Evolutionary conservation across 2,113 vertebrate species (phyloP).

Genomic region (Sterrhoptilus dennistouni): DNA sequence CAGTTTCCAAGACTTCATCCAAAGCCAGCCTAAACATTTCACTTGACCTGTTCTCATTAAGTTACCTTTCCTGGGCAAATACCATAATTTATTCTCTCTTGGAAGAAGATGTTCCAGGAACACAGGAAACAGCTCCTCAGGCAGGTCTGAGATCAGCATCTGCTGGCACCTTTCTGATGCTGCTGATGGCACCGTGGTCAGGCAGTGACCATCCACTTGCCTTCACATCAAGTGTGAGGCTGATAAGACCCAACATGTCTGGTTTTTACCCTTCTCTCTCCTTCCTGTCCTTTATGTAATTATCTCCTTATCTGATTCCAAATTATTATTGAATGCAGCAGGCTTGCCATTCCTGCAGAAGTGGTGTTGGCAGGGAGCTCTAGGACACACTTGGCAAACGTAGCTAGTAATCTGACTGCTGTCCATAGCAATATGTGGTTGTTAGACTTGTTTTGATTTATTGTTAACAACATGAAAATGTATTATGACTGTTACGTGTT

Average conservation of each 20-base stretch:
- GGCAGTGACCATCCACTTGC: neutral
- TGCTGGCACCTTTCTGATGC: neutral
- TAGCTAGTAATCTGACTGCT: neutral
- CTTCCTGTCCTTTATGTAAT: neutral
- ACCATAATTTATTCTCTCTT: neutral
- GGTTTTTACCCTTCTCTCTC: neutral
- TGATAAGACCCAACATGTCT: neutral
- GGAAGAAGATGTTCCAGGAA: neutral
- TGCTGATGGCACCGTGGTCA: fast-evolving
- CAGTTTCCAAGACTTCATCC: neutral
- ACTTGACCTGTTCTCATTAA: neutral
- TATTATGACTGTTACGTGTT: neutral
- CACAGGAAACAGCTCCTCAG: neutral
- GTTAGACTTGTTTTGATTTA: neutral
- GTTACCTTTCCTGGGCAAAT: neutral
- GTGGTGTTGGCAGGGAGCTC: neutral
- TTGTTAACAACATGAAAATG: neutral
- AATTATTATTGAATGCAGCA: neutral
- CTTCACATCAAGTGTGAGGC: neutral
- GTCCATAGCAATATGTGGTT: neutral
- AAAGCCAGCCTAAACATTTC: neutral
- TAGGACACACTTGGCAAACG: neutral
- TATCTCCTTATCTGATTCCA: neutral
- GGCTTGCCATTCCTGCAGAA: neutral
- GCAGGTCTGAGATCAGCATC: neutral